Percentiles rank a stretch among this genome's conserved stretches.
phyloP scores from a whole-genome alignment of 2,113 vertebrate genomes.

The Ictidomys tridecemlineatus region DNA sequence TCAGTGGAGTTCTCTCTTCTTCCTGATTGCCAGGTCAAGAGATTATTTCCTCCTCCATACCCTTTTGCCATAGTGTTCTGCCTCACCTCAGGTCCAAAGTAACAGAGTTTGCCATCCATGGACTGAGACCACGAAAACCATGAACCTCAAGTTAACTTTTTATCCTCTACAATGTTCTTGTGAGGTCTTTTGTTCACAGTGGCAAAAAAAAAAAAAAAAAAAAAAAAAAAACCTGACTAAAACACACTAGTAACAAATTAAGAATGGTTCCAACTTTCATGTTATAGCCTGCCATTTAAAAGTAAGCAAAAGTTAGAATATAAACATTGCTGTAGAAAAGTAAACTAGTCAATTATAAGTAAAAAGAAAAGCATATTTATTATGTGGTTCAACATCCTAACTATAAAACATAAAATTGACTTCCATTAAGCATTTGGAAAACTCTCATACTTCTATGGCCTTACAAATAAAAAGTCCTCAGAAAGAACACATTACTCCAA shows the following conservation, averaged over 20 bases:
- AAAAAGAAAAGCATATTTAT: slow-evolving; percentile 53
- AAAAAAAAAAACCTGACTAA: too few relatives aligned
- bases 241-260: slow-evolving; percentile 42
- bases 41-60: too few relatives aligned
- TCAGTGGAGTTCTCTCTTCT: too few relatives aligned
- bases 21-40: too few relatives aligned
- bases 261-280: background rate
- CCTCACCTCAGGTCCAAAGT: too few relatives aligned
- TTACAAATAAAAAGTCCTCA: slow-evolving; percentile 41
- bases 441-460: background rate
- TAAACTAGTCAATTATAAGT: background rate
- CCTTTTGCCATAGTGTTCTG: too few relatives aligned
- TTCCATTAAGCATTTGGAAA: background rate
- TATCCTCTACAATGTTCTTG: too few relatives aligned
- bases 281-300: slow-evolving; percentile 49
- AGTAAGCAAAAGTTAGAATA: background rate
- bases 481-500: background rate
- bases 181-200: too few relatives aligned
- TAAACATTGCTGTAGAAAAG: background rate
- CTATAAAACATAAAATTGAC: slow-evolving; percentile 58
- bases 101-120: too few relatives aligned
- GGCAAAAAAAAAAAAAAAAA: too few relatives aligned
- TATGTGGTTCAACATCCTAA: background rate
- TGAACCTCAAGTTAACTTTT: too few relatives aligned
- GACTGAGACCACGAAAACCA: too few relatives aligned